Evolutionary conservation across 2,888 invertebrate species (phyloP).

Genomic region (Venustoraphidia nigricollis): DNA sequence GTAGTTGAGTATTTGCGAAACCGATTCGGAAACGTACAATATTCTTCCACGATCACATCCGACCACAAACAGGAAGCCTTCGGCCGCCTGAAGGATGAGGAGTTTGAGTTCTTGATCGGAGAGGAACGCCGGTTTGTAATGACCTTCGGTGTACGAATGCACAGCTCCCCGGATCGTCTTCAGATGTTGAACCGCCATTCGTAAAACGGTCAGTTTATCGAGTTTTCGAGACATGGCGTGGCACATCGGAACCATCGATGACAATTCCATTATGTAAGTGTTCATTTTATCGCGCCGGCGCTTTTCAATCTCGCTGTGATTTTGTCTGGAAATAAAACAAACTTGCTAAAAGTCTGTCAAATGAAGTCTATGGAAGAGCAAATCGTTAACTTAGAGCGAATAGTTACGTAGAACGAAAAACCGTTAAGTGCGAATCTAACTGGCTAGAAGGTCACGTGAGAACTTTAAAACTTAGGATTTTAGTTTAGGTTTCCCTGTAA

Average conservation of each 20-base stretch:
- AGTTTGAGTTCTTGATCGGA: constrained; percentile 78
- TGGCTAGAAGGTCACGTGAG: no score
- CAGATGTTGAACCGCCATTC: constrained; percentile 89
- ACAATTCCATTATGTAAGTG: constrained; percentile 80
- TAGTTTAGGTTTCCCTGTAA: no score
- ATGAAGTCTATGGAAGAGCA: no score
- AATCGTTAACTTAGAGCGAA: no score
- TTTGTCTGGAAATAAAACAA: constrained; percentile 49
- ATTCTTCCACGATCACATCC: constrained; percentile 85
- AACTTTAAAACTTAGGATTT: no score
- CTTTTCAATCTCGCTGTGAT: constrained; percentile 94
- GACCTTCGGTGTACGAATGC: constrained; percentile 57
- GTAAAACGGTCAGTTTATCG: constrained; percentile 78
- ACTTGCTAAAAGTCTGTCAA: constrained; percentile 3
- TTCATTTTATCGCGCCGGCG: constrained; percentile 92
- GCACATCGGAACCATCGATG: constrained; percentile 87
- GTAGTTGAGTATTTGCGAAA: constrained; percentile 65
- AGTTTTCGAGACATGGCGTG: constrained; percentile 83
- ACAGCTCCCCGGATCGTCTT: constrained; percentile 61
- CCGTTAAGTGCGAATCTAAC: no score
- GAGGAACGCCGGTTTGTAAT: constrained; percentile 66
- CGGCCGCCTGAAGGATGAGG: constrained; percentile 72
- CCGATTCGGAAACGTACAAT: constrained; percentile 80
- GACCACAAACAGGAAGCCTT: constrained; percentile 83
- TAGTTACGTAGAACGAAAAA: no score